A percentile compares a stretch with the other conserved stretches of the same genome.
These are phyloP conservation scores for Ethmia dodecea DNA, from an alignment of 2,888 invertebrate genomes.

Conservation along the genomic window DNA sequence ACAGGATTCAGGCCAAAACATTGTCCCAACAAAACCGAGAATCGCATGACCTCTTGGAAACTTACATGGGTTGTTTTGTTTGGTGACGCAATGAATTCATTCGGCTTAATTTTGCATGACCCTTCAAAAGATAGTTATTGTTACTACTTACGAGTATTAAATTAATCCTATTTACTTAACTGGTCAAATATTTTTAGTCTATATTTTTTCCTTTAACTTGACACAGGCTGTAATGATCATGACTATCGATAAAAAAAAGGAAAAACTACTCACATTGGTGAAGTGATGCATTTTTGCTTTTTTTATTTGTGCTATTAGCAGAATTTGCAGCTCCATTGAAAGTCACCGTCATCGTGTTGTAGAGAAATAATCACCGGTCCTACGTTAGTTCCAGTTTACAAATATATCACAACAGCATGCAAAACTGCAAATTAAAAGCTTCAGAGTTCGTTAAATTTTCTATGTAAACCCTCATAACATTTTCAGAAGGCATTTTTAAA, in stretches of 20 bases:
- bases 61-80: slow-evolving; percentile 26
- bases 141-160: not conserved
- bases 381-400: too few relatives aligned
- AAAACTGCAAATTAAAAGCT: too few relatives aligned
- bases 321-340: not conserved
- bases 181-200: too few relatives aligned
- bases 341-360: not conserved
- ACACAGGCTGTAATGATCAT: too few relatives aligned
- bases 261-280: slow-evolving; percentile 24
- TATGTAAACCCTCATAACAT: too few relatives aligned
- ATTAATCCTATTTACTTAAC: too few relatives aligned
- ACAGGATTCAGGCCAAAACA: slow-evolving; percentile 49
- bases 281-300: slow-evolving; percentile 29
- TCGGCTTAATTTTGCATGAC: slow-evolving; percentile 17
- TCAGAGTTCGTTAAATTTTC: too few relatives aligned
- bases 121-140: slow-evolving; percentile 17
- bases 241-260: too few relatives aligned
- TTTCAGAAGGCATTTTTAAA: too few relatives aligned
- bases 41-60: slow-evolving; percentile 42
- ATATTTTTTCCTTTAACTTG: too few relatives aligned
- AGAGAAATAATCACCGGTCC: too few relatives aligned
- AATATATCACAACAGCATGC: too few relatives aligned
- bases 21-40: slow-evolving; percentile 41
- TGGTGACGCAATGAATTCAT: slow-evolving; percentile 13
- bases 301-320: slow-evolving; percentile 22